Percentiles rank a stretch among this genome's conserved stretches.
Evolutionary conservation across 2,888 invertebrate species (phyloP).

Genomic region (Neria commutata): DNA sequence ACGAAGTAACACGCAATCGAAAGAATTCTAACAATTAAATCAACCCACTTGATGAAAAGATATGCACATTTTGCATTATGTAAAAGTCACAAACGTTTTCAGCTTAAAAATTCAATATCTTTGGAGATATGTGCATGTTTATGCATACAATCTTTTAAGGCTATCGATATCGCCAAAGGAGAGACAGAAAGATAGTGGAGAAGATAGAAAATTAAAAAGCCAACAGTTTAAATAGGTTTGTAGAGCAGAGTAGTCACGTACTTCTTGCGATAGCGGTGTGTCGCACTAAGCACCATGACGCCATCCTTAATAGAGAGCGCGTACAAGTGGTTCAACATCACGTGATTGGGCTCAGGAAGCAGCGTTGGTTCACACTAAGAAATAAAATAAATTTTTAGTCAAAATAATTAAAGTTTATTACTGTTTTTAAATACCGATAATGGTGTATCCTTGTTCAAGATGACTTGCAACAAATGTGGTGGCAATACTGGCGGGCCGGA

Average conservation of each 20-base stretch:
- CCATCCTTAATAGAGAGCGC: conserved; percentile 99
- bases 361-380: conserved; percentile 96
- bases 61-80: too few species aligned
- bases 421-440: conserved; percentile 78
- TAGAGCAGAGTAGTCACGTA: conserved; percentile 98
- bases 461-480: conserved; percentile 97
- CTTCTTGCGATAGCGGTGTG: conserved; percentile 98
- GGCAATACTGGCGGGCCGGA: conserved; percentile 96
- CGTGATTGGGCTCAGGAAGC: conserved; percentile 99
- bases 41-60: too few species aligned
- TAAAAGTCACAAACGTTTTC: too few species aligned
- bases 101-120: too few species aligned
- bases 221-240: conserved; percentile 85
- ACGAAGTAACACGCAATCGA: not conserved
- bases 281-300: conserved; percentile 98
- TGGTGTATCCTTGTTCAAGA: conserved; percentile 97
- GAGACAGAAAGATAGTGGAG: conserved; percentile 13
- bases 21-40: too few species aligned
- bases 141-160: not conserved
- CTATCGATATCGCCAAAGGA: not conserved
- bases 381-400: conserved; percentile 7
- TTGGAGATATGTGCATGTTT: not conserved
- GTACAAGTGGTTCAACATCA: conserved; percentile 99
- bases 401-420: not conserved
- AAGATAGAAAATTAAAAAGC: conserved; percentile 8